Evolutionary conservation across 2,797 vertebrate genomes (phyloP).

Genomic region (Sebastes kiyomatsui): DNA sequence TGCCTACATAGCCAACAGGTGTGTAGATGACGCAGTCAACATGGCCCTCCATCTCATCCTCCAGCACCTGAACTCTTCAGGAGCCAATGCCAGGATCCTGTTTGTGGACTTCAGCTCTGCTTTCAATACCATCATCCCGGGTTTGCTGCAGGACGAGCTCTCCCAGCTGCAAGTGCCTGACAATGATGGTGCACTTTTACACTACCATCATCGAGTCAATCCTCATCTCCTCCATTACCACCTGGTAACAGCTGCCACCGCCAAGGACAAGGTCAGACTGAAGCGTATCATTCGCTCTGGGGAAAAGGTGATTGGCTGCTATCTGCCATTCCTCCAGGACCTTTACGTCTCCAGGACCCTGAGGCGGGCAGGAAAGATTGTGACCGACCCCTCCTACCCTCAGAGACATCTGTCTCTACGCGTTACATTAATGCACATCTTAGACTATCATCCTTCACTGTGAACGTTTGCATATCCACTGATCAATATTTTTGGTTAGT

Average conservation of each 20-base stretch:
- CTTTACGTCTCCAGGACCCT: background rate
- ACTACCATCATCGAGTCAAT: background rate
- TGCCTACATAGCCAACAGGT: background rate
- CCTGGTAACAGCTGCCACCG: background rate
- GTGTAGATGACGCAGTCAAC: background rate
- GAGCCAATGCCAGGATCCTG: background rate
- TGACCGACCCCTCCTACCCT: background rate
- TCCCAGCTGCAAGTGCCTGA: background rate
- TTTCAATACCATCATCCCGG: too few relatives aligned
- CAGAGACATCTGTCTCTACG: background rate
- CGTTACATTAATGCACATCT: background rate
- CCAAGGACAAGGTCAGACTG: background rate
- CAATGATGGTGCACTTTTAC: background rate
- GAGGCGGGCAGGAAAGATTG: background rate
- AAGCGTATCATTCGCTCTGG: background rate
- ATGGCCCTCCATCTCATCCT: background rate
- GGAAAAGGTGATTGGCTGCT: background rate
- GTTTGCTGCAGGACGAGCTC: background rate
- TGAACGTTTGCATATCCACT: background rate
- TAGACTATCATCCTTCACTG: background rate
- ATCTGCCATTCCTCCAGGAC: background rate
- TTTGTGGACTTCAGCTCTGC: too few relatives aligned
- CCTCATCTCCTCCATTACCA: background rate
- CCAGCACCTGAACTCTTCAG: background rate
- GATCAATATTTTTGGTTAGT: background rate